A percentile compares a stretch with the other conserved stretches of the same genome.
phyloP scores from a whole-genome alignment of 2,797 vertebrate species.

The Artibeus lituratus region DNA sequence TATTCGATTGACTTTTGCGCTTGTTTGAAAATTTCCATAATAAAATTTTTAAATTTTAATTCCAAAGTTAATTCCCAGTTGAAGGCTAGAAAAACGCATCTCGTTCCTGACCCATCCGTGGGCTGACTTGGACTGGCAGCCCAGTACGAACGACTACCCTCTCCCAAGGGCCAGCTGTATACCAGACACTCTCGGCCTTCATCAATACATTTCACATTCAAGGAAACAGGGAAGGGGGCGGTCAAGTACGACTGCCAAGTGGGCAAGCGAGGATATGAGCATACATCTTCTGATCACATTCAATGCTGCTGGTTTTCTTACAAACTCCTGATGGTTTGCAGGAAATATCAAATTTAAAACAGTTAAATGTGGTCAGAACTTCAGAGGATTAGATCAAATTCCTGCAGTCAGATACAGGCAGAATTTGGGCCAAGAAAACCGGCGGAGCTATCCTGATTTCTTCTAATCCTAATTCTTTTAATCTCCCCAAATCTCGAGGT shows the following conservation, averaged over 20 bases:
- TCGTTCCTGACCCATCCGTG: neutral
- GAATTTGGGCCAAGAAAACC: neutral
- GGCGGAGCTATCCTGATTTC: neutral
- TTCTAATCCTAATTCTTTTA: neutral
- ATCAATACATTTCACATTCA: neutral
- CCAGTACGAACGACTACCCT: neutral
- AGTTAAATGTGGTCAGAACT: neutral
- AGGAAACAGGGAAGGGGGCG: neutral
- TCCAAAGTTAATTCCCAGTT: constrained; percentile 7
- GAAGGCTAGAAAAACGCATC: neutral
- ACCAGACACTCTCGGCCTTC: neutral
- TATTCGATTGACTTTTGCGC: neutral
- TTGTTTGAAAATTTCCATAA: constrained; percentile 7
- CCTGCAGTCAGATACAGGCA: neutral
- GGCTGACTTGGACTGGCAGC: neutral
- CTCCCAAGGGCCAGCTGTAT: neutral
- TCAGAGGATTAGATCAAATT: neutral
- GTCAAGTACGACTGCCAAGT: neutral
- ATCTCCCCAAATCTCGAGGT: neutral
- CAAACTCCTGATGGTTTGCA: neutral
- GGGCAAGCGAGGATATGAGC: neutral
- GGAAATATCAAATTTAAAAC: neutral
- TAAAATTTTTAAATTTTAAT: neutral
- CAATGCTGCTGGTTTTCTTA: neutral
- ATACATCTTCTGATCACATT: neutral